These are phyloP conservation scores for Machimus rusticus DNA, from an alignment of 2,888 invertebrate genomes.

Conservation along the genomic window DNA sequence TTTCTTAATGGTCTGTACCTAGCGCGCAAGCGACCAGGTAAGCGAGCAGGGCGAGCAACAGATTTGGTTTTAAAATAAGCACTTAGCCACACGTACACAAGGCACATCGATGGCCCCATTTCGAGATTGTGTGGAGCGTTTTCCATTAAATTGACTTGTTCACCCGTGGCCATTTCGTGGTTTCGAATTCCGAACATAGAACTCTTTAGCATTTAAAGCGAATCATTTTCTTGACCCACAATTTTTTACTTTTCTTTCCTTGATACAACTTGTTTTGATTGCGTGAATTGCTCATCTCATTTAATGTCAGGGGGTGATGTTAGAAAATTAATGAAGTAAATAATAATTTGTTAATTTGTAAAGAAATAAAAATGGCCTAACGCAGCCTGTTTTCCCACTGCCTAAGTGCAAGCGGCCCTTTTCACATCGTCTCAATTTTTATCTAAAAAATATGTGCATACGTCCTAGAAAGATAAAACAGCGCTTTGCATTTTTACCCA, in stretches of 20 bases:
- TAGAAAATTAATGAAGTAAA: too few relatives aligned
- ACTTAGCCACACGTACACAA: background rate
- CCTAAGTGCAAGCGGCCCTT: background rate
- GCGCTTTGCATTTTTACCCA: background rate
- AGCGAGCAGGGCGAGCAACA: background rate
- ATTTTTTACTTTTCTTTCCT: background rate
- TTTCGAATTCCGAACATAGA: background rate
- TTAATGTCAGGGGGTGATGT: too few relatives aligned
- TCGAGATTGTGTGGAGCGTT: background rate
- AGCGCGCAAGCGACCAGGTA: background rate
- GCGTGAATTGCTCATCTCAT: background rate
- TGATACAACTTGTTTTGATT: background rate
- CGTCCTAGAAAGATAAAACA: background rate
- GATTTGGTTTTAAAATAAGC: constrained; percentile 7
- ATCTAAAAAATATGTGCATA: background rate
- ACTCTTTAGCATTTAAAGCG: background rate
- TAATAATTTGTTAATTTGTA: too few relatives aligned
- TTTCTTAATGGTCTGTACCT: background rate
- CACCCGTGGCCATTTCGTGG: background rate
- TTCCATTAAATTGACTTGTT: background rate
- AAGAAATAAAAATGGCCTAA: too few relatives aligned
- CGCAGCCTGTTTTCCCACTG: background rate
- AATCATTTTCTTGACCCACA: background rate
- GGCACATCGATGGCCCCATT: background rate
- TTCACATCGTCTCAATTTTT: background rate